phyloP scores from a whole-genome alignment of 2,888 invertebrate genomes.

The Thereva nobilitata region DNA sequence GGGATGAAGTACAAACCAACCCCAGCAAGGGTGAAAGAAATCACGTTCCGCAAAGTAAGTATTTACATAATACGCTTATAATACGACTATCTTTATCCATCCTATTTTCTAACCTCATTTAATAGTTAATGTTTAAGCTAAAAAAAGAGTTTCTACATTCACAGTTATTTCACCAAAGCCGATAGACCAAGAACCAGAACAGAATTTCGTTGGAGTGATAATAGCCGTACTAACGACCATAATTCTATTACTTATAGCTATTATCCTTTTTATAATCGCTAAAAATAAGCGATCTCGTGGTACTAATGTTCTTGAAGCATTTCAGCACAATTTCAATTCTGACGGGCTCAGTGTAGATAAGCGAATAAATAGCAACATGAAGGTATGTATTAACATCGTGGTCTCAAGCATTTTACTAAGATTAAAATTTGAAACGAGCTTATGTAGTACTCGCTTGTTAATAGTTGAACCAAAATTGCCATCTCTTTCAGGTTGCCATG shows the following conservation, averaged over 20 bases:
- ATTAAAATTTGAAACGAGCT: slow-evolving; percentile 4
- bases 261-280: slow-evolving; percentile 72
- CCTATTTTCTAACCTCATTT: too few relatives aligned
- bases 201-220: slow-evolving; percentile 67
- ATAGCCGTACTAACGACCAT: slow-evolving; percentile 74
- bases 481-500: slow-evolving; percentile 55
- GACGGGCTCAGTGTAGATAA: slow-evolving; percentile 59
- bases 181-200: slow-evolving; percentile 63
- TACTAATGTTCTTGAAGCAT: slow-evolving; percentile 57
- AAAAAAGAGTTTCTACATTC: slow-evolving; percentile 18
- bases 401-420: slow-evolving; percentile 17
- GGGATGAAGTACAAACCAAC: slow-evolving; percentile 69
- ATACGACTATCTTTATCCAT: too few relatives aligned
- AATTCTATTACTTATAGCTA: slow-evolving; percentile 70
- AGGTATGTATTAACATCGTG: slow-evolving; percentile 51
- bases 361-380: slow-evolving; percentile 58
- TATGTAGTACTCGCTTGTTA: slow-evolving; percentile 15
- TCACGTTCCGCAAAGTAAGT: slow-evolving; percentile 55
- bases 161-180: slow-evolving; percentile 60
- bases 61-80: neutral
- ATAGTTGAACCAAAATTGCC: slow-evolving; percentile 44
- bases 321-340: slow-evolving; percentile 59
- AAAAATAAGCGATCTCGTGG: slow-evolving; percentile 63
- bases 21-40: slow-evolving; percentile 63
- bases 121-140: too few relatives aligned